Evolutionary conservation across 2,888 invertebrate genomes (phyloP), one percentile per base, ranked within the genome.

Genomic region (Scaptomyza cyrtandrae): DNA sequence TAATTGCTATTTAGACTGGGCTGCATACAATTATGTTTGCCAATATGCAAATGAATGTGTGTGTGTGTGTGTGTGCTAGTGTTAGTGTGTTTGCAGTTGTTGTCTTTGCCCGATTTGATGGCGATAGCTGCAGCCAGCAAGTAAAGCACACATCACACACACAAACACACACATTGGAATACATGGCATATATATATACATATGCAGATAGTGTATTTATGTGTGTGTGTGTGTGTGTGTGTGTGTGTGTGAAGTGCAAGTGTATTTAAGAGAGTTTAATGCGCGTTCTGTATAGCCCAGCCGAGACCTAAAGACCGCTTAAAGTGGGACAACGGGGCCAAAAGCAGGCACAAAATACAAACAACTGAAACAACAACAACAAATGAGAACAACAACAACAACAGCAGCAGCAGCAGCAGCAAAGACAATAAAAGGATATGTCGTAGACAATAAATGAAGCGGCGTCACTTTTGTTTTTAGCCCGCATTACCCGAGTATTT

Each of bases 371-470:
- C 43, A 56, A 62, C 24, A 48, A 6, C 48, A 48, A 16, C 48
- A 64, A 63, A 31, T 39, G 37, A 31, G 7, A 29, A 54, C 37
- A 53, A 16, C 35, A 29, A 14, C n/a, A 44, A 27, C 56, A 68
- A 50, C 50, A 57, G n/a, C 53, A 68, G 50, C 54, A 57, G 19
- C 50, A 57, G n/a, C 53, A 68, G 50, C 54, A 57, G 19, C 50
- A 50, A 67, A 67, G 56, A 80, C 78, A 80, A 80, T 75, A 69
- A 33, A 35, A 73, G 74, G 71, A 89, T 89, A 72, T 89, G 88
- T 86, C 86, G 74, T 59, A 74, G 87, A 76, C 77, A 83, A 83
- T 87, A 90, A 86, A 86, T 78, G 82, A 88, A 79, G 69, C 76
- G 66, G 49, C 79, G 83, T 74, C 77, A 80, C 88, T 86, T 86